phyloP scores from a whole-genome alignment of 1,140 invertebrate species.

The Zeugodacus cucurbitae region DNA sequence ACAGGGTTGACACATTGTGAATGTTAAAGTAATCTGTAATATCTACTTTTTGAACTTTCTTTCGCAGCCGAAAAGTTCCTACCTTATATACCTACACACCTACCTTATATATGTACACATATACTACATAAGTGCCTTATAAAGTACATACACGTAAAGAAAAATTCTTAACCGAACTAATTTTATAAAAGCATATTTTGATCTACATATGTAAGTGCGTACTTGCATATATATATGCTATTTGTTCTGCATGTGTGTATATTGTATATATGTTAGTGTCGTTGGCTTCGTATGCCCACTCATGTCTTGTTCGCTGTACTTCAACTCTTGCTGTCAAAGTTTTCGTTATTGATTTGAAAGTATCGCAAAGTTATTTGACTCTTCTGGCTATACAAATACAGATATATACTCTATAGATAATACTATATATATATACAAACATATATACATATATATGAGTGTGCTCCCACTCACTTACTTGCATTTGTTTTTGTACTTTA shows the following conservation, averaged over 20 bases:
- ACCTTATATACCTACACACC: background rate
- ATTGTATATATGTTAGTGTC: background rate
- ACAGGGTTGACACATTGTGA: background rate
- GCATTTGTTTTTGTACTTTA: background rate
- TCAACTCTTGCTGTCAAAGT: conserved; percentile 32
- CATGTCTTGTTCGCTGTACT: background rate
- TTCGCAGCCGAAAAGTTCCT: background rate
- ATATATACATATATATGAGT: background rate
- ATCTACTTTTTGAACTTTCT: background rate
- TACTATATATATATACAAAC: background rate
- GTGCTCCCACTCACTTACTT: background rate
- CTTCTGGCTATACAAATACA: background rate
- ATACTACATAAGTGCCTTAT: background rate
- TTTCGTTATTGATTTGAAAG: conserved; percentile 34
- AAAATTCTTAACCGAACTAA: background rate
- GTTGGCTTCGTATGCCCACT: background rate
- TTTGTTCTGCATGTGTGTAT: background rate
- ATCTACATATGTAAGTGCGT: background rate
- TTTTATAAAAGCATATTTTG: background rate
- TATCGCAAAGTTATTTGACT: conserved; percentile 36
- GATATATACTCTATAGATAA: too few species aligned
- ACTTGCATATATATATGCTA: background rate
- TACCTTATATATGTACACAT: too few species aligned
- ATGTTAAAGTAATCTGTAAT: background rate
- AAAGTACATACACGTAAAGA: background rate